Base-by-base conservation (phyloP, 2,113 vertebrate species). In the Lepisosteus oculatus region DNA sequence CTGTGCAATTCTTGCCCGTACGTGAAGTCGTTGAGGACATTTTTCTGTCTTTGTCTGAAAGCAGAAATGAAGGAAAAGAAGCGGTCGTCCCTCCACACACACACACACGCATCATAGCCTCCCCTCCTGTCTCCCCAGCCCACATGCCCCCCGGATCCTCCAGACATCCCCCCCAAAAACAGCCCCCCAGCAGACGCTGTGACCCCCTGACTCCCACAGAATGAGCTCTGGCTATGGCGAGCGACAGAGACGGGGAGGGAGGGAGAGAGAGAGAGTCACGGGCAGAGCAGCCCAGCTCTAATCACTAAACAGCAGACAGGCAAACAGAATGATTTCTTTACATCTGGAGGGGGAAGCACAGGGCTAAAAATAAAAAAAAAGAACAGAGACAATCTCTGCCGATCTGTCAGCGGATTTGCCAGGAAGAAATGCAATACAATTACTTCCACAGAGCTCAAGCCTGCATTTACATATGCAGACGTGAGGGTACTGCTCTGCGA, bases 391-490 rank as follows among this genome's bases (percentile, higher is more conserved):
- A 73, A 80, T 79, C 78, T 79, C 55, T 76, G 75, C 77, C 80
- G 81, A 81, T 83, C 81, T 80, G 77, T 81, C 77, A 79, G 84
- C 82, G 69, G 77, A 85, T 81, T 84, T 80, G 84, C 82, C 78
- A 73, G 84, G 81, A 84, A 84, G 83, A 83, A 84, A 84, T 84
- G 84, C 84, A 84, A 29, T 85, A 85, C 84, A 84, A 84, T 85
- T 85, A 85, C 79, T 79, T 78, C 69, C 74, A 76, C 64, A 61
- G 71, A 65, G 79, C 78, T 79, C 74, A 73, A 79, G 80, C 73
- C 61, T 72, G 71, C 76, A 84, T 85, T 84, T 84, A 79, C 82
- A 84, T 83, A 83, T 81, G 75, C 73, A 81, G 81, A 83, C 79
- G 78, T 81, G 82, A 84, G 76, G 72, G 80, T 76, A 74, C 76